Conservation (phyloP, 2,797 vertebrate genomes). For the Protonibea diacanthus region DNA sequence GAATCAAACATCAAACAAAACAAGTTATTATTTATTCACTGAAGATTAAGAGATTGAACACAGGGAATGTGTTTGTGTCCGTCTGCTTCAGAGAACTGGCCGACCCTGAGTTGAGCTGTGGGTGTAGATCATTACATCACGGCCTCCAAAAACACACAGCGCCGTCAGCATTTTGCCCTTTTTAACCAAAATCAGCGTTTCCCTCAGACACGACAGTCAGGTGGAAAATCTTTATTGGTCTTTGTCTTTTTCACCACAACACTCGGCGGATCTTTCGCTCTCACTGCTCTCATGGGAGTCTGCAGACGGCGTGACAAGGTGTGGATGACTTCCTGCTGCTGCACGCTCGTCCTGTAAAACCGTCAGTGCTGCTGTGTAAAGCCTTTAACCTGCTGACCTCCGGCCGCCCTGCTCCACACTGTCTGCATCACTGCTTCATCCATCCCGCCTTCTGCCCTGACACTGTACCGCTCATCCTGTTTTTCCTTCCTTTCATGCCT, state of each 20-base stretch:
- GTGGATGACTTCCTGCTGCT: constrained; percentile 47
- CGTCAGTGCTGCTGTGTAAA: constrained; percentile 31
- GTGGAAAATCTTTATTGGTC: neutral
- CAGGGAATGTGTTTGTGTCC: no score
- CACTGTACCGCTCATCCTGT: neutral
- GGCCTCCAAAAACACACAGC: neutral
- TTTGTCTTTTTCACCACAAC: neutral
- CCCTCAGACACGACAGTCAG: neutral
- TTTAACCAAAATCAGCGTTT: neutral
- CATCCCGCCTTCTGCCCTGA: neutral
- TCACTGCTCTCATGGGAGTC: neutral
- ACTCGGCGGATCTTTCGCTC: neutral
- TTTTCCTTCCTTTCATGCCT: neutral
- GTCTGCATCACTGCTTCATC: neutral
- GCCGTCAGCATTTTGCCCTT: no score
- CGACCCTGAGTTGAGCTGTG: no score
- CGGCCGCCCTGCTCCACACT: neutral
- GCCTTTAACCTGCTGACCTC: constrained; percentile 42
- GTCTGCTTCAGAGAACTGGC: no score
- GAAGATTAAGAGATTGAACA: no score
- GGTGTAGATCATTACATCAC: neutral
- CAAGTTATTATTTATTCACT: no score
- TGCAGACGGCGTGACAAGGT: constrained; percentile 8
- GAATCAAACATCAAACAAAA: no score
- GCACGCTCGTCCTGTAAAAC: constrained; percentile 37